Evolutionary conservation across 2,113 vertebrate species (phyloP).

Genomic region (Platycercus adscitus): DNA sequence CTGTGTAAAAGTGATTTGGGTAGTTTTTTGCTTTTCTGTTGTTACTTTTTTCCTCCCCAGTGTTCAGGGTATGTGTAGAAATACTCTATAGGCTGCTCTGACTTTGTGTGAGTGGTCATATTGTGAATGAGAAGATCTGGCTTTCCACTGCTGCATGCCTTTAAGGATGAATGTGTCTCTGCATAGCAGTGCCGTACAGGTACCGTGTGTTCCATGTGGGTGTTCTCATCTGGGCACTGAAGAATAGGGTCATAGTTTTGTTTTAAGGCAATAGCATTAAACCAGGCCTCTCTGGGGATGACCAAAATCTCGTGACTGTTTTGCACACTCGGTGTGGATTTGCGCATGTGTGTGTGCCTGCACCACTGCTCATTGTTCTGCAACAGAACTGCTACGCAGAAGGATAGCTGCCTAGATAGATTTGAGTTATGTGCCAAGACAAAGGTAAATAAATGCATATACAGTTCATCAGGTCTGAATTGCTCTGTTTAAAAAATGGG

Average conservation of each 20-base stretch:
- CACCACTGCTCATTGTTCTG: background rate
- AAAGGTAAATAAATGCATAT: background rate
- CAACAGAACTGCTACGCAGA: background rate
- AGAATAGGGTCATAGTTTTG: background rate
- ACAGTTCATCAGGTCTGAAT: background rate
- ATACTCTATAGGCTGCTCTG: background rate
- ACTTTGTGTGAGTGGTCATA: background rate
- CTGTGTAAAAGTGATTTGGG: background rate
- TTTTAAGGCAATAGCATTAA: background rate
- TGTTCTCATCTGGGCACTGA: background rate
- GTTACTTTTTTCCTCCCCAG: background rate
- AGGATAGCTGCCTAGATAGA: background rate
- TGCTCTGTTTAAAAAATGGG: background rate
- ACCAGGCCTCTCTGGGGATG: background rate
- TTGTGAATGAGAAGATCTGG: background rate
- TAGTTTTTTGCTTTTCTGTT: background rate
- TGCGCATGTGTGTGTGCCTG: background rate
- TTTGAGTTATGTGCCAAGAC: background rate
- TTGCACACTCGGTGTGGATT: background rate
- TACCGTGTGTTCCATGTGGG: rapidly evolving
- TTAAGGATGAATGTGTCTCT: background rate
- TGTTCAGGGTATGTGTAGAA: background rate
- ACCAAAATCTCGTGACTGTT: background rate
- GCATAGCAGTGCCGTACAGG: background rate
- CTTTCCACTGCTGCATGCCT: background rate